These are phyloP conservation scores for Hippoglossus stenolepis DNA, from an alignment of 2,113 vertebrate species.

Conservation along the genomic window DNA sequence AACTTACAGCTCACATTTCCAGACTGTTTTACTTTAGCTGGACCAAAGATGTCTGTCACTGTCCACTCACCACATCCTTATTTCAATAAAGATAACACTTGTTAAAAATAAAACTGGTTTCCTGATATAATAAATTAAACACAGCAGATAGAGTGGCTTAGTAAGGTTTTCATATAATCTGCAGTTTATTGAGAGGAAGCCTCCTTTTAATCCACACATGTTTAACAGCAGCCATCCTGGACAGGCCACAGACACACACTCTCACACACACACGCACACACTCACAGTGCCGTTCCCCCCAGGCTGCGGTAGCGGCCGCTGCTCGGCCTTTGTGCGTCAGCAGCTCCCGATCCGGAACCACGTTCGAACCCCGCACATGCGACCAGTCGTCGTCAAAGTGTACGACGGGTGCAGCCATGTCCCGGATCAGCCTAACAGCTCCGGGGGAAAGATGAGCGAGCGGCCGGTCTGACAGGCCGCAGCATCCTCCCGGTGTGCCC, in stretches of 20 bases:
- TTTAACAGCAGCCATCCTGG: neutral
- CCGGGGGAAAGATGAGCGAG: slow-evolving; percentile 30
- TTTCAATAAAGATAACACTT: too few species aligned
- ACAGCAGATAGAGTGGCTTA: neutral
- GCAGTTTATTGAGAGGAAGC: neutral
- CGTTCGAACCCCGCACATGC: slow-evolving; percentile 82
- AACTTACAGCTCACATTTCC: neutral
- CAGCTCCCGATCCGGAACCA: slow-evolving; percentile 54
- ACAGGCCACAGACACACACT: slow-evolving; percentile 85
- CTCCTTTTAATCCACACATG: neutral
- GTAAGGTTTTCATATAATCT: neutral
- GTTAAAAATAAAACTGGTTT: too few species aligned
- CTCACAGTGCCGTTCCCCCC: slow-evolving; percentile 31
- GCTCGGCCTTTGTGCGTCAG: slow-evolving; percentile 66
- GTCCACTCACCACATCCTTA: neutral
- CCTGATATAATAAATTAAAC: too few species aligned
- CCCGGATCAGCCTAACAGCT: slow-evolving; percentile 57
- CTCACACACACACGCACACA: slow-evolving; percentile 35
- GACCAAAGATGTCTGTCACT: slow-evolving; percentile 10
- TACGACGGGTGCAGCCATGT: slow-evolving; percentile 87
- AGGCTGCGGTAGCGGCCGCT: slow-evolving; percentile 30
- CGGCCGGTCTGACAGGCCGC: slow-evolving; percentile 47
- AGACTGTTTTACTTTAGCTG: neutral
- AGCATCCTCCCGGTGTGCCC: slow-evolving; percentile 61
- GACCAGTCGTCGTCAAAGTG: slow-evolving; percentile 88